phyloP scores from a whole-genome alignment of 2,888 invertebrate species.

The Frankliniella fusca region DNA sequence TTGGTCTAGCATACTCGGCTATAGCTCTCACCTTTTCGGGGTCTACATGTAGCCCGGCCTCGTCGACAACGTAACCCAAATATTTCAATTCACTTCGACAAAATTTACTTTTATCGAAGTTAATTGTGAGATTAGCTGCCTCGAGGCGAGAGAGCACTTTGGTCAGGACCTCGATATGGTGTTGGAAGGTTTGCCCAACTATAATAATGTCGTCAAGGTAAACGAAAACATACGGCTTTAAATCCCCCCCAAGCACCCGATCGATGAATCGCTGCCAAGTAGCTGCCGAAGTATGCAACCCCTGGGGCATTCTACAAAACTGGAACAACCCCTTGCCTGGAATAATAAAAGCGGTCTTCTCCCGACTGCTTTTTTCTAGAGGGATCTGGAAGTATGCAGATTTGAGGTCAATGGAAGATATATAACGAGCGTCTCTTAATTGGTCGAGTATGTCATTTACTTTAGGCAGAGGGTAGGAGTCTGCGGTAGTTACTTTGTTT shows the following conservation, averaged over 20 bases:
- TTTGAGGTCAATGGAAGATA: slow-evolving; percentile 36
- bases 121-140: neutral
- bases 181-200: slow-evolving; percentile 30
- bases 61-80: slow-evolving; percentile 24
- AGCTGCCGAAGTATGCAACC: slow-evolving; percentile 28
- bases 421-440: slow-evolving; percentile 32
- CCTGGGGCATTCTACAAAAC: slow-evolving; percentile 39
- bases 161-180: slow-evolving; percentile 30
- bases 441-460: slow-evolving; percentile 36
- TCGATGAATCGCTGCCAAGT: slow-evolving; percentile 34
- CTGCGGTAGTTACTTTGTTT: too few relatives aligned
- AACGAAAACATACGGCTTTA: slow-evolving; percentile 36
- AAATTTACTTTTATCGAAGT: too few relatives aligned
- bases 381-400: slow-evolving; percentile 38
- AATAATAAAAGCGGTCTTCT: slow-evolving; percentile 39
- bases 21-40: slow-evolving; percentile 30
- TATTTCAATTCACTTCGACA: too few relatives aligned
- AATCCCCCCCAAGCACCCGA: slow-evolving; percentile 35
- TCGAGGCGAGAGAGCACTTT: neutral
- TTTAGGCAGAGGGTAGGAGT: too few relatives aligned
- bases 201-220: slow-evolving; percentile 37
- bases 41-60: slow-evolving; percentile 30
- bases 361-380: slow-evolving; percentile 33
- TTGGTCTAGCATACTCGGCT: neutral
- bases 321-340: slow-evolving; percentile 36